phyloP scores from a whole-genome alignment of 2,797 vertebrate species.

The Phalloptychus januarius region DNA sequence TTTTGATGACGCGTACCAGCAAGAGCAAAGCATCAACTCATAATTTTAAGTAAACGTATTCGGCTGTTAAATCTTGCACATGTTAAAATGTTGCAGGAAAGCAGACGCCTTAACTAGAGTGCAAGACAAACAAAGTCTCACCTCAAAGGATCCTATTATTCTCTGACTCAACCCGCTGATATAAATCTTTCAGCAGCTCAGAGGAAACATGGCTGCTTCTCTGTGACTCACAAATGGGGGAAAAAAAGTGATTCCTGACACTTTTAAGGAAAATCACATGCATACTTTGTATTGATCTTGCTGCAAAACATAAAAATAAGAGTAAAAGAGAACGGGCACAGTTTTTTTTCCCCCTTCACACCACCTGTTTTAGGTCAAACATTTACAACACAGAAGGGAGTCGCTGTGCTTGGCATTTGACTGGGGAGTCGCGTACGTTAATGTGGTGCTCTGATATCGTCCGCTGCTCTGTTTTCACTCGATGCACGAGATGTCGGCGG shows the following conservation, averaged over 20 bases:
- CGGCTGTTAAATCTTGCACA: neutral
- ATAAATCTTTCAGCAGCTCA: neutral
- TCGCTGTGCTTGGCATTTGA: neutral
- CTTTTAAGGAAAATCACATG: neutral
- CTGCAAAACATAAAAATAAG: neutral
- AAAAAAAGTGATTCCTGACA: neutral
- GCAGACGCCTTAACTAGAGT: neutral
- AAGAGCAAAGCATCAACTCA: neutral
- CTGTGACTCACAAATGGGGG: neutral
- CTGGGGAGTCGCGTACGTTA: neutral
- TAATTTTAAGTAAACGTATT: neutral
- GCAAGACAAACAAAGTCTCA: neutral
- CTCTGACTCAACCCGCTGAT: neutral
- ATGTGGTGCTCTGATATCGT: neutral
- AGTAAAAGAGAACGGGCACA: neutral
- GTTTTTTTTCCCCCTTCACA: neutral
- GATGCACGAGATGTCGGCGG: neutral
- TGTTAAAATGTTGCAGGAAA: neutral
- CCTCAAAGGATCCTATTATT: neutral
- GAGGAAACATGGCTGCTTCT: neutral
- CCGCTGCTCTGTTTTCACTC: neutral
- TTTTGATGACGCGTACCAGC: neutral
- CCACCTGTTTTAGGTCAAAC: slow-evolving; percentile 1
- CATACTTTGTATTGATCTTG: neutral
- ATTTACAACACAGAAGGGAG: neutral